Conservation (phyloP, 2,113 vertebrate genomes). For the Prinia subflava region DNA sequence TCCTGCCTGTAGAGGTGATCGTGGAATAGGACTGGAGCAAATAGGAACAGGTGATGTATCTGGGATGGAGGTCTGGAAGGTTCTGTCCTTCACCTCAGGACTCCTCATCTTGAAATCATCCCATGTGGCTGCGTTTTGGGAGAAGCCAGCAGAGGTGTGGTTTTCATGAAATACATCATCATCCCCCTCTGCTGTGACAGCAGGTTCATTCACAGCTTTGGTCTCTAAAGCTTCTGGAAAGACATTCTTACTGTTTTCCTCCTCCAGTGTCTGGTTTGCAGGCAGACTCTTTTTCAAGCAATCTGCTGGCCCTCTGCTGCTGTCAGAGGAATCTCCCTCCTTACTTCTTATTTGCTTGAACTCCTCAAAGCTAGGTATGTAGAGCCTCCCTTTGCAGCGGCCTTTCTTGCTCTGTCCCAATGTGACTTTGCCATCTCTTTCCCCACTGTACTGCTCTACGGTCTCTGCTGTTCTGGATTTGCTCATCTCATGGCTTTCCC, state of each 20-base stretch:
- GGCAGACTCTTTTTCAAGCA: background rate
- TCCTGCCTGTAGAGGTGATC: conserved; percentile 74
- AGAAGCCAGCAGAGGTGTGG: background rate
- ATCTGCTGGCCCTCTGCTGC: background rate
- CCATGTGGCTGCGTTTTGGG: background rate
- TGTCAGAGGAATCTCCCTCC: conserved; percentile 26
- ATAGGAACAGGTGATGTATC: conserved; percentile 45
- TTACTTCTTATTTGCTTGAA: conserved; percentile 86
- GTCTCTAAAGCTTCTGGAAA: background rate
- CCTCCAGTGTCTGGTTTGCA: background rate
- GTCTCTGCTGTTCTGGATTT: conserved; percentile 76
- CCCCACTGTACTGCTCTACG: background rate
- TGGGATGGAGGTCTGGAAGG: background rate
- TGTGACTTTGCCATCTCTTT: background rate
- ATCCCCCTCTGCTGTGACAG: background rate
- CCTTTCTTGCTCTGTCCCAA: conserved; percentile 48
- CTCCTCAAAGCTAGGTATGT: conserved; percentile 88
- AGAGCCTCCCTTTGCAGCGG: conserved; percentile 68
- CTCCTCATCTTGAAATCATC: conserved; percentile 28
- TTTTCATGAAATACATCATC: conserved; percentile 60
- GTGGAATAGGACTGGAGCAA: conserved; percentile 80
- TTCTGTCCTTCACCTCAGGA: background rate
- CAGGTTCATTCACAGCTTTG: background rate
- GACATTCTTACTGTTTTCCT: background rate
- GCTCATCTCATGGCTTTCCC: conserved; percentile 47